Evolutionary conservation across 2,797 vertebrate genomes (phyloP), one percentile per base, ranked within the genome.

Genomic region (Scolopax bukidnonensis): DNA sequence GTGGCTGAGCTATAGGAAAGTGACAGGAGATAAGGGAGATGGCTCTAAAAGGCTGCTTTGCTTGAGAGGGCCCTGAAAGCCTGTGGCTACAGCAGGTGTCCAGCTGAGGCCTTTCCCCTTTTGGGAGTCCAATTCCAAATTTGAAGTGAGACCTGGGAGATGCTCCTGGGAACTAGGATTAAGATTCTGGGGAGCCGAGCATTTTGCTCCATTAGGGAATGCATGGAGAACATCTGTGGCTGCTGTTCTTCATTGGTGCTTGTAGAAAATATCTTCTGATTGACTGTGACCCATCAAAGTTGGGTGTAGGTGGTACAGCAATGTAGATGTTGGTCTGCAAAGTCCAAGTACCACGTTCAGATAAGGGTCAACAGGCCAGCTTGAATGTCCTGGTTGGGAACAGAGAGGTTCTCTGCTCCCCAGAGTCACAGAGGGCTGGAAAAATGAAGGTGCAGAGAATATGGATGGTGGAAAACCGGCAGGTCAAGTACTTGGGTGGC

Each of bases 1-100:
- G 89, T 56, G 4, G 84, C 86, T 59, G 84, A 95, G 95, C 90
- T 64, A 70, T 82, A 90, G 90, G 89, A 56, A 95, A 95, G 92
- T 60, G 78, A 85, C 95, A 93, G 86, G 90, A 96, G 96, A 93
- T 76, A 74, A 61, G 8, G 57, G 38, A 68, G 76, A 59, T 40
- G 54, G 50, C 43, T 93, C 69, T 1, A 2, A 57, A 74, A 54
- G 50, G 75, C 71, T 13, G 12, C 77, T 92, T 88, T 61, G 60
- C 38, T 59, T 68, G 69, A 69, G 32, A 45, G 87, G 68, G 32
- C 41, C 19, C 54, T 50, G 56, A 53, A 61, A 77, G 30, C 40
- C 59, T 45, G 18, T 4, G 15, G 57, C 14, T 84, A 7, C 51
- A 63, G 70, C 70, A 64, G n/a, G 12, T 56, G 45, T 87, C 41